Conservation (phyloP, 2,888 invertebrate genomes). For the Drosophila picticornis region DNA sequence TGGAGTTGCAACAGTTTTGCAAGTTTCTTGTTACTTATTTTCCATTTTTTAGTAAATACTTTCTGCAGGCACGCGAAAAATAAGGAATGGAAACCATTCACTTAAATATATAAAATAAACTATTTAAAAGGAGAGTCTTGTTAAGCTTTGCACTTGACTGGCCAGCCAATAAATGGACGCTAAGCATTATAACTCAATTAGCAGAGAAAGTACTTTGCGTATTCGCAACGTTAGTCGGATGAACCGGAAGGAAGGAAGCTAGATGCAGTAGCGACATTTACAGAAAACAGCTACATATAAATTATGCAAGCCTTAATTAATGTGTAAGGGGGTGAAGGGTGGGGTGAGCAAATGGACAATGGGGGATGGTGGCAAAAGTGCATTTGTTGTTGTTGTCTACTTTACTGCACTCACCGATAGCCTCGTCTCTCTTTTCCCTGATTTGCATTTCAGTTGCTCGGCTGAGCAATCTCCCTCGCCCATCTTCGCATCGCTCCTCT, state of each 20-base stretch:
- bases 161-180: slow-evolving; percentile 59
- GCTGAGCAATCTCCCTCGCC: not conserved
- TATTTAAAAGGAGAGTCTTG: slow-evolving; percentile 3
- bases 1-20: slow-evolving; percentile 2
- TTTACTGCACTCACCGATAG: slow-evolving; percentile 12
- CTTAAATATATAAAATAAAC: not conserved
- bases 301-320: slow-evolving; percentile 73
- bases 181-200: slow-evolving; percentile 75
- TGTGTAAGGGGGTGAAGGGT: slow-evolving; percentile 26
- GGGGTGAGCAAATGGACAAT: no score
- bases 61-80: slow-evolving; percentile 8
- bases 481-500: not conserved
- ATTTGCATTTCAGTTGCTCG: slow-evolving; percentile 58
- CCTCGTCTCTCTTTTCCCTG: slow-evolving; percentile 14
- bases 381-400: slow-evolving; percentile 20
- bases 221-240: slow-evolving; percentile 46
- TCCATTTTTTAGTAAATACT: slow-evolving; percentile 20
- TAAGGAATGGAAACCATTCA: not conserved
- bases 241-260: slow-evolving; percentile 30
- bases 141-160: slow-evolving; percentile 15
- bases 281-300: slow-evolving; percentile 50
- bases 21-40: not conserved
- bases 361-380: not conserved
- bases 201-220: slow-evolving; percentile 45
- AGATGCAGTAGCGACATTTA: slow-evolving; percentile 19